Evolutionary conservation across 2,888 invertebrate species (phyloP), one percentile per base, ranked within the genome.

Genomic region (Cosmia trapezina): DNA sequence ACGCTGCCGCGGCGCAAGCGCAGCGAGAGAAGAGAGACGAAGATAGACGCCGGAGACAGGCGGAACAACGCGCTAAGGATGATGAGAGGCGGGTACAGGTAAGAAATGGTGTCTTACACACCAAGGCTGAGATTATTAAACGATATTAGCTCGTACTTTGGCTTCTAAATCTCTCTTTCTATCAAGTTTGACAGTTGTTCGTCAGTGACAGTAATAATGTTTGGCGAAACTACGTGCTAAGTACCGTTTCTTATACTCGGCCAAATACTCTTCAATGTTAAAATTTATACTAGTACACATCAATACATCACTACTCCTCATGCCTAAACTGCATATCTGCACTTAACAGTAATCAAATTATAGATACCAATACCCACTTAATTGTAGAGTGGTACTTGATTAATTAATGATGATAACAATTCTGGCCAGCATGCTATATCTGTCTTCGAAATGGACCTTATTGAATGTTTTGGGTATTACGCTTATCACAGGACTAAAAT

Each of bases 21-120:
- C 98, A 98, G 95, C 97, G 98, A 65, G 98, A 98, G 96, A 98
- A 98, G 93, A 97, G 98, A 88, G 98, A 98, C 91, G 98, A 98
- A 85, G 98, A 98, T 91, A 96, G 98, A 71, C 97, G 98, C 88
- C 97, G 97, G 89, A 97, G 98, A 86, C 97, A 98, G 91, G 98
- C 98, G 81, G 98, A 98, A 89, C 97, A 98, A 92, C 97, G 98
- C 87, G 96, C 97, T 79, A 97, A 97, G 82, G 98, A 99, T 92
- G 97, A 97, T 89, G 97, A 98, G 90, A 97, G 98, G 91, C 89
- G 93, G 80, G 83, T 88, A 83, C 93, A 92, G 93, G 93, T 93
- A 80, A 84, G 74, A 19, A 33, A 12, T 33, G 17, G 9, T 9
- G 6, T 11, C 22, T n/a, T 33, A 45, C 0, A 53, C 22, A 28